phyloP scores from a whole-genome alignment of 2,113 vertebrate genomes.

The Leiothrix lutea region DNA sequence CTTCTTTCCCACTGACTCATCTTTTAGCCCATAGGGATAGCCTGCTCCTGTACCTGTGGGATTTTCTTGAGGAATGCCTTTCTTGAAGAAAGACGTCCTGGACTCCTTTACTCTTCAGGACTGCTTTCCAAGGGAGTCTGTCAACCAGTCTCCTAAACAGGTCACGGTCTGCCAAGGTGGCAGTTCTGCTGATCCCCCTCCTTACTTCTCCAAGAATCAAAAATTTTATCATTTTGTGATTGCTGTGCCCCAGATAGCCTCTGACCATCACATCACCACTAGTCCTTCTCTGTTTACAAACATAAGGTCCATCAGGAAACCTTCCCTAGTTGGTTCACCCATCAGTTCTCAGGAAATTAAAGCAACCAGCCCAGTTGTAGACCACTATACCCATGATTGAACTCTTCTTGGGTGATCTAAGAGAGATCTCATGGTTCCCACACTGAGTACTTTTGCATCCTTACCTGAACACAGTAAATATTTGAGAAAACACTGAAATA shows the following conservation, averaged over 20 bases:
- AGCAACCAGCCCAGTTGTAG: background rate
- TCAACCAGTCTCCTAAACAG: background rate
- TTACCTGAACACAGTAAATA: background rate
- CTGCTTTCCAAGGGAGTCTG: background rate
- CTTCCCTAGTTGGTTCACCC: background rate
- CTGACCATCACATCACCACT: background rate
- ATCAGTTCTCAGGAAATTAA: background rate
- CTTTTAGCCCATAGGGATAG: background rate
- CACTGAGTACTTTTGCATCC: background rate
- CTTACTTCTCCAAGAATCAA: background rate
- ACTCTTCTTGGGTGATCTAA: background rate
- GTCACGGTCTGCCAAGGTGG: background rate
- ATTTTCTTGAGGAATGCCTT: background rate
- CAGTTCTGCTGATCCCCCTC: background rate
- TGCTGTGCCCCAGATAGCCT: background rate
- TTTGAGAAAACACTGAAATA: background rate
- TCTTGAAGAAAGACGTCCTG: background rate
- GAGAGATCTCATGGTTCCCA: background rate
- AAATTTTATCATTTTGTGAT: background rate
- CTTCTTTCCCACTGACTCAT: background rate
- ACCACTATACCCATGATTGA: background rate
- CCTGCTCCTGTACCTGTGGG: background rate
- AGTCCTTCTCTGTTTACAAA: background rate
- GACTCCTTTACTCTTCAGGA: background rate
- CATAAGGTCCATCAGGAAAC: background rate